Evolutionary conservation across 1,140 invertebrate species (phyloP), one percentile per base, ranked within the genome.

Genomic region (Marisa cornuarietis): DNA sequence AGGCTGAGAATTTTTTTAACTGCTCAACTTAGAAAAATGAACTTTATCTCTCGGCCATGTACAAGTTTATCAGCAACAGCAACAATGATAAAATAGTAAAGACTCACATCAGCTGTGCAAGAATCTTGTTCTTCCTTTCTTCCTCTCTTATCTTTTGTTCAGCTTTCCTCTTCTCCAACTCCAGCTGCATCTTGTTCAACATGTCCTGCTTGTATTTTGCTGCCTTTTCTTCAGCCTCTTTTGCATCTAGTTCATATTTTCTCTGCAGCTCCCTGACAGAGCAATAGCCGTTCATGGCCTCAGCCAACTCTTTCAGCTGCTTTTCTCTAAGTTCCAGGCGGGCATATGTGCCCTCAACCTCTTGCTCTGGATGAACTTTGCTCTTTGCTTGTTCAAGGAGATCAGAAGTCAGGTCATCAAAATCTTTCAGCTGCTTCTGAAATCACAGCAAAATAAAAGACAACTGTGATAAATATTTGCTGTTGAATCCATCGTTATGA

Each of bases 291-390:
- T 83, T 83, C 88, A 90, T 89, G 69, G 89, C 88, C 24, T 89
- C 88, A 5, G 87, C 86, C 18, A 90, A 79, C 65, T 90, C 89
- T 24, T 83, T 82, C 8, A 89, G 84, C 74, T 90, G 89, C 81
- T 87, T 87, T 63, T 89, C 88, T 62, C 89, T 90, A n/a, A 90
- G 85, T 31, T 85, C 79, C 0, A 90, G 85, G n/a, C 85, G 77
- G 11, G 82, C 83, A 68, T 89, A 79, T 2, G 85, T 90, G 65
- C 89, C 85, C 24, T 85, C 75, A 9, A 87, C 85, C 63, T 90
- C 88, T 71, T 86, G 81, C 61, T 85, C 83, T 62, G 86, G 85
- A 10, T 79, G 79, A 0, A 85, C 82, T 62, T 90, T 86, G 63
- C 86, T 85, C 65, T 89, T 84, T 20, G 86, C 87, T 73, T 87